phyloP scores from a whole-genome alignment of 2,888 invertebrate genomes.

The Xylota segnis region DNA sequence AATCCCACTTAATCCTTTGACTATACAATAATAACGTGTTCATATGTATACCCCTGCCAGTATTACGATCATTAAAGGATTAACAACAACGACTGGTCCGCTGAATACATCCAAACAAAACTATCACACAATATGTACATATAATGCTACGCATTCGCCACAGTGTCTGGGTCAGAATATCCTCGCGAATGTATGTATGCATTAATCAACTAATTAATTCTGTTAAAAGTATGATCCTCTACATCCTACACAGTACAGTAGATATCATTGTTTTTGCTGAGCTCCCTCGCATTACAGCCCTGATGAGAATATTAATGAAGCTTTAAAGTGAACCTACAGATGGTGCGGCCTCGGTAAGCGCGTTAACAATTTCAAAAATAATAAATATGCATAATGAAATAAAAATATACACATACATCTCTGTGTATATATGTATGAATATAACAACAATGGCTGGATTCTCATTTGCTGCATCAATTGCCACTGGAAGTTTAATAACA shows the following conservation, averaged over 20 bases:
- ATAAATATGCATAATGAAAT: constrained; percentile 19
- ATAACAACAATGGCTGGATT: constrained; percentile 29
- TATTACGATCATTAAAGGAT: constrained; percentile 9
- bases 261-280: constrained; percentile 8
- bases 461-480: constrained; percentile 62
- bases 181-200: too few relatives aligned
- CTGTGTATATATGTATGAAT: too few relatives aligned
- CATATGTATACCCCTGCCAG: constrained; percentile 24
- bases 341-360: constrained; percentile 30
- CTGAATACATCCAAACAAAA: constrained; percentile 4
- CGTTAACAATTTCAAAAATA: constrained; percentile 35
- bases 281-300: not conserved
- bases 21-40: constrained; percentile 21
- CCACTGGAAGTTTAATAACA: constrained; percentile 54
- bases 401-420: constrained; percentile 23
- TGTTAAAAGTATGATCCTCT: constrained; percentile 60
- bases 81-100: constrained; percentile 1
- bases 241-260: not conserved
- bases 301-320: constrained; percentile 48
- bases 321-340: constrained; percentile 58
- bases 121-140: not conserved
- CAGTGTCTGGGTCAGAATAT: constrained; percentile 39
- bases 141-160: constrained; percentile 32
- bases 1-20: constrained; percentile 34
- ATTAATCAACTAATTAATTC: constrained; percentile 68